A percentile compares a stretch with the other conserved stretches of the same genome.
These are phyloP conservation scores for Etheostoma perlongum DNA, from an alignment of 2,797 vertebrate genomes.

Conservation along the genomic window DNA sequence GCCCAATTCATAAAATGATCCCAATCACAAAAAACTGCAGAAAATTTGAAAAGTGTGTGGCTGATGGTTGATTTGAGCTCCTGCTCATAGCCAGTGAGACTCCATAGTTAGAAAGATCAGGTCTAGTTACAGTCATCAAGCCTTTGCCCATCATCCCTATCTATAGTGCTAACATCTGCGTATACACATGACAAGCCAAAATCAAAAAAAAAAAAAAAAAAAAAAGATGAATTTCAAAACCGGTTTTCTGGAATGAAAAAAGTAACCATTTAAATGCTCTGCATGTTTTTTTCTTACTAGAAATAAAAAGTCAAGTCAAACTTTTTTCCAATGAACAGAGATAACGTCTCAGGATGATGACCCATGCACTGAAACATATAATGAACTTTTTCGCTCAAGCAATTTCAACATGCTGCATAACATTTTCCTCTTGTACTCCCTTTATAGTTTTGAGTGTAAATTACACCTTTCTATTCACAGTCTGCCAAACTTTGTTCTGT, in stretches of 20 bases:
- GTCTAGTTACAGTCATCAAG: slow-evolving; percentile 40
- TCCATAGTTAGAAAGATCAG: slow-evolving; percentile 5
- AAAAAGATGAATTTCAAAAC: slow-evolving; percentile 2
- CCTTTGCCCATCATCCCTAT: slow-evolving; percentile 1
- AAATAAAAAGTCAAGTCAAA: not conserved
- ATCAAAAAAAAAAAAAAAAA: not conserved
- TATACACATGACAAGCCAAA: not conserved
- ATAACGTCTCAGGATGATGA: slow-evolving; percentile 28
- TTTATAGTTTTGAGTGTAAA: slow-evolving; percentile 19
- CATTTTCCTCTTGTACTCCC: slow-evolving; percentile 6
- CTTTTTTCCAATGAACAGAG: slow-evolving; percentile 10
- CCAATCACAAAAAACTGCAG: not conserved
- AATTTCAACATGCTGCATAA: slow-evolving; percentile 15
- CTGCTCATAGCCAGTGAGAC: slow-evolving; percentile 18
- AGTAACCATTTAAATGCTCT: not conserved
- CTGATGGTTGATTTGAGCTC: not conserved
- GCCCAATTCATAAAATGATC: not conserved
- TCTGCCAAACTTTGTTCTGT: slow-evolving; percentile 44
- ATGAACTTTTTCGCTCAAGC: slow-evolving; percentile 2
- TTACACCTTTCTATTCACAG: slow-evolving; percentile 36
- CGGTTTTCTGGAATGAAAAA: not conserved
- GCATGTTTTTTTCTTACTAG: not conserved
- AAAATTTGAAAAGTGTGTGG: not conserved
- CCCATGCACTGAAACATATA: slow-evolving; percentile 6
- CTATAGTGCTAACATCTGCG: not conserved